Evolutionary conservation across 2,113 vertebrate genomes (phyloP).

Genomic region (Phyllostomus hastatus): DNA sequence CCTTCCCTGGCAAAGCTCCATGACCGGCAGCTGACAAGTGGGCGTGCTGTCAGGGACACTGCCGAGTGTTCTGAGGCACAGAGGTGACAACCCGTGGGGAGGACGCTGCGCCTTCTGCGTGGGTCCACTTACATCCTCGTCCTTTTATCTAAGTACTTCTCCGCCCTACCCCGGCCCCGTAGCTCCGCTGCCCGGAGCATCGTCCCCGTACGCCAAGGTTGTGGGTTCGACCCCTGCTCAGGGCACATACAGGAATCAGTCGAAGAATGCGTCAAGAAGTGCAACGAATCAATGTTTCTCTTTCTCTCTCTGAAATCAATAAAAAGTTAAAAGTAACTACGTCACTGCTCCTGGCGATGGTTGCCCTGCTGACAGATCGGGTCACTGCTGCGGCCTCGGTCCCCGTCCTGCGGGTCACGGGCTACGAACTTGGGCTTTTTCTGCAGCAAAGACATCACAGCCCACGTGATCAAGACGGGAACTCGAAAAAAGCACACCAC

Average conservation of each 20-base stretch:
- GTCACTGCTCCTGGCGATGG: background rate
- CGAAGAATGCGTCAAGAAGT: too few species aligned
- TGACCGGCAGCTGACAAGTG: background rate
- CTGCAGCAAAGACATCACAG: background rate
- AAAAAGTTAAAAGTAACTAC: too few species aligned
- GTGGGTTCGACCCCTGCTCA: too few species aligned
- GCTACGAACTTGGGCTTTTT: background rate
- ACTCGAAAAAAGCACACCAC: background rate
- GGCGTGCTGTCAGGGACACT: background rate
- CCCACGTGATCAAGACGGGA: rapidly evolving
- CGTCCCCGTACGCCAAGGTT: too few species aligned
- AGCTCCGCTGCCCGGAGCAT: too few species aligned
- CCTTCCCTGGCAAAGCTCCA: background rate
- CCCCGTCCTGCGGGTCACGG: background rate
- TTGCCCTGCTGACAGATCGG: background rate
- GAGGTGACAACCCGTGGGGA: background rate
- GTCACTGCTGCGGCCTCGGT: background rate
- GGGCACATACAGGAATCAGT: too few species aligned
- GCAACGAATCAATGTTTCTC: too few species aligned
- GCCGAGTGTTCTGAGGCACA: background rate
- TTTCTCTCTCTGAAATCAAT: too few species aligned
- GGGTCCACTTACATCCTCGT: background rate
- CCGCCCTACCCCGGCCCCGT: too few species aligned
- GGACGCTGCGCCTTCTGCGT: background rate
- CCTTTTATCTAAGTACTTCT: background rate